Base-by-base conservation (phyloP, 2,113 vertebrate species). In the Sinocyclocheilus anophthalmus region DNA sequence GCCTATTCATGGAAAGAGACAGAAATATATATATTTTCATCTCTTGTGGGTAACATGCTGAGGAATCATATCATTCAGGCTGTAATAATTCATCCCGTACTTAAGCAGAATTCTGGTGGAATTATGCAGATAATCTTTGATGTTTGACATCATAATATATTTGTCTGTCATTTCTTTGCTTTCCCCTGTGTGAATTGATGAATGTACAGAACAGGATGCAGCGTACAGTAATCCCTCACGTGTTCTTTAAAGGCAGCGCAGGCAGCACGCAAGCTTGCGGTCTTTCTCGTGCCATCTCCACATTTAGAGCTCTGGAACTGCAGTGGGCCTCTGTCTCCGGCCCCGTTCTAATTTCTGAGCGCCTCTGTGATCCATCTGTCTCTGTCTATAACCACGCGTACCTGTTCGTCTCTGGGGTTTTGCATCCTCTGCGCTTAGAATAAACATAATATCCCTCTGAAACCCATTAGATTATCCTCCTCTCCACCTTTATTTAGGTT, bases 131-230 rank as follows among this genome's bases (percentile, higher is more conserved):
- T 30, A 42, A n/a, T 88, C 76, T 79, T 80, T 87, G 84, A 91
- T 86, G 84, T 89, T 76, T 88, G 90, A 91, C 90, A 92, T 65
- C 67, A 72, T 91, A 91, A 93, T 92, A 85, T 91, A 93, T 92
- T 91, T 90, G 88, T 91, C 90, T 92, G 88, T 92, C 92, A 91
- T 86, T 90, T 83, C 67, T 85, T 84, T 84, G 85, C 80, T 88
- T 88, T 85, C 92, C 87, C 88, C 59, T 83, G 88, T 88, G 88
- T 87, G 87, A 87, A 88, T 91, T 92, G 91, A 94, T 93, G 88
- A 90, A 93, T 94, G 92, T 88, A 81, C 76, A 77, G 84, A 80
- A 83, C 57, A 67, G 26, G 82, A 69, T 53, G 65, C 30, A 24
- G 20, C n/a, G 81, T 73, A 78, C 80, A 77, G 85, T 92, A 89